A percentile compares a stretch with the other conserved stretches of the same genome.
phyloP scores from a whole-genome alignment of 2,113 vertebrate species.

The Trichomycterus rosablanca region DNA sequence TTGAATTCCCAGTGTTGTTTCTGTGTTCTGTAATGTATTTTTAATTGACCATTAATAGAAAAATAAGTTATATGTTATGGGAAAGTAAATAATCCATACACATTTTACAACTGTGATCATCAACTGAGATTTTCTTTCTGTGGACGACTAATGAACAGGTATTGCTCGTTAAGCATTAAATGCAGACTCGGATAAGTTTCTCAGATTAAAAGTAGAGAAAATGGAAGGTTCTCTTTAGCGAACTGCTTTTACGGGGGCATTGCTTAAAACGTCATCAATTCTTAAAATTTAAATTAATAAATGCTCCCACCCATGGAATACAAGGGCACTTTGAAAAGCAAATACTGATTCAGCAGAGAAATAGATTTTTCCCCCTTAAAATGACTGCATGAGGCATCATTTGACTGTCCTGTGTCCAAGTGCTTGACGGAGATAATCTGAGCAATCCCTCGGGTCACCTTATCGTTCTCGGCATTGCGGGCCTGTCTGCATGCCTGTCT shows the following conservation, averaged over 20 bases:
- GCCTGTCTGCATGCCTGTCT: conserved; percentile 75
- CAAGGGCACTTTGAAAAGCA: conserved; percentile 96
- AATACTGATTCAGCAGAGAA: conserved; percentile 86
- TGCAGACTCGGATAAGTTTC: background rate
- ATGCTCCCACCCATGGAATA: conserved; percentile 82
- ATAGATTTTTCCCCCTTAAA: conserved; percentile 84
- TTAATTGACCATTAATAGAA: too few species aligned
- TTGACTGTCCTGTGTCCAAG: conserved; percentile 91
- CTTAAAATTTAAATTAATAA: conserved; percentile 95
- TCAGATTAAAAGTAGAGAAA: conserved; percentile 5
- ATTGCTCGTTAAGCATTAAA: too few species aligned
- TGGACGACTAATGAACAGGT: background rate
- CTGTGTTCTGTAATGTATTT: too few species aligned
- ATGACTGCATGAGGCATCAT: conserved; percentile 91
- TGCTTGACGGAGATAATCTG: conserved; percentile 94
- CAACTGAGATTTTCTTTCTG: too few species aligned
- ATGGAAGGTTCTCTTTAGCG: too few species aligned
- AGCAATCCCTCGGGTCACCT: conserved; percentile 87
- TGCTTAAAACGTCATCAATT: conserved; percentile 86
- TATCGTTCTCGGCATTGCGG: conserved; percentile 86
- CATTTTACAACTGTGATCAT: too few species aligned
- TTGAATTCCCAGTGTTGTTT: too few species aligned
- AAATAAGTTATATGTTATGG: too few species aligned
- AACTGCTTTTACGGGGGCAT: too few species aligned
- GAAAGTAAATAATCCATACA: too few species aligned